Evolutionary conservation across 2,113 vertebrate species (phyloP), one percentile per base, ranked within the genome.

Genomic region (Epinephelus moara): DNA sequence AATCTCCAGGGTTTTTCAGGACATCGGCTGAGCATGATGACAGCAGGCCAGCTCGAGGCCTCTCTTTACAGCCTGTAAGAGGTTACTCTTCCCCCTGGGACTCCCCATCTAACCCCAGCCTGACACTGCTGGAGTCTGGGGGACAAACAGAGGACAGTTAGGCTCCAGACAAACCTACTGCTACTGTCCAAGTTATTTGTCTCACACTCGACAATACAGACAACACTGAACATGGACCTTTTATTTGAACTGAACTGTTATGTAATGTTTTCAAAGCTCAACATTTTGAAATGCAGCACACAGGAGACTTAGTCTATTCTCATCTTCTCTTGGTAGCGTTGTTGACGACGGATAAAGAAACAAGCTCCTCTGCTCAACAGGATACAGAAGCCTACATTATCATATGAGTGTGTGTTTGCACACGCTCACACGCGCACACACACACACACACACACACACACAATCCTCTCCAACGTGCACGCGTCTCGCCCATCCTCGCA

Each of bases 11-110:
- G 23, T 2, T 33, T 83, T 70, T 52, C 42, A 95, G 40, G 69
- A 96, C 42, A 3, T 11, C 42, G 25, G n/a, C 60, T 37, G 49
- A 37, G 13, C 4, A 47, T 23, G 23, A 37, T 50, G 60, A 49
- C n/a, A 19, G 6, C 94, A n/a, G 0, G 1, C 6, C 66, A 96
- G 60, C 45, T 56, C 45, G 0, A 52, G 49, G 61, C 57, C 40
- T 17, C 87, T 94, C 84, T 94, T 94, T 27, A 96, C 84, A 42
- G 94, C 95, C 59, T 93, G 90, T 14, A 96, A 90, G 62, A 96
- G 90, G 85, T 95, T 96, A 95, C 69, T 40, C 52, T 94, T 92
- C 75, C 33, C 89, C 2, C 81, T 84, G 1, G 94, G 94, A 61
- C 50, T 23, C 88, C 27, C 96, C 82, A 6, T 70, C 90, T 86